These are phyloP conservation scores for Drosophila cracens DNA, from an alignment of 2,888 invertebrate species.

Conservation along the genomic window DNA sequence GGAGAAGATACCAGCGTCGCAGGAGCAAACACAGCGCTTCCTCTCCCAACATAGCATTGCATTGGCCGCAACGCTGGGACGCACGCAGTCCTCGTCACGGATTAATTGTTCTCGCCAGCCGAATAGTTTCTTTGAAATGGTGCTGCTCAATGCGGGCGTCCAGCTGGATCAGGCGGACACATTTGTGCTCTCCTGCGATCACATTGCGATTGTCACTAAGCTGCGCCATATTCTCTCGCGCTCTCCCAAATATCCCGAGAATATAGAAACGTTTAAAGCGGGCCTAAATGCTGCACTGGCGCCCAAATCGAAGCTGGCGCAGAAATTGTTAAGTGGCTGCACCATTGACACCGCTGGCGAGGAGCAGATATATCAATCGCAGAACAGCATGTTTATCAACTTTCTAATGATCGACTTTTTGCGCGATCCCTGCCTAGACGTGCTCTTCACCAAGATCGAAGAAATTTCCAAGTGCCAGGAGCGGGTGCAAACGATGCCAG, in stretches of 20 bases:
- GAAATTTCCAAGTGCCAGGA: slow-evolving; percentile 84
- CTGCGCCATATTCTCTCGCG: slow-evolving; percentile 85
- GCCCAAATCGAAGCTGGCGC: slow-evolving; percentile 66
- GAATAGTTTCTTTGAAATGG: slow-evolving; percentile 83
- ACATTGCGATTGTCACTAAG: slow-evolving; percentile 86
- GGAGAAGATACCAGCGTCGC: slow-evolving; percentile 83
- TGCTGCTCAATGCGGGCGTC: slow-evolving; percentile 82
- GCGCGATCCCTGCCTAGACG: slow-evolving; percentile 87
- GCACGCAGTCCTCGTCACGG: slow-evolving; percentile 75
- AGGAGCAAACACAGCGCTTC: slow-evolving; percentile 84
- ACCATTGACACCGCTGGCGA: slow-evolving; percentile 80
- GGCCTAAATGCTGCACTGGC: slow-evolving; percentile 85
- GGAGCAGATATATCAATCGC: slow-evolving; percentile 83
- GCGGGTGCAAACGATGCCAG: slow-evolving; percentile 41
- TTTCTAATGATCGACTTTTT: slow-evolving; percentile 88
- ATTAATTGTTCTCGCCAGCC: slow-evolving; percentile 75
- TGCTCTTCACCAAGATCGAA: slow-evolving; percentile 88
- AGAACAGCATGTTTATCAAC: slow-evolving; percentile 88
- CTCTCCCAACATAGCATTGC: slow-evolving; percentile 83
- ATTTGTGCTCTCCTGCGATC: slow-evolving; percentile 85
- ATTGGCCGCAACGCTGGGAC: slow-evolving; percentile 74
- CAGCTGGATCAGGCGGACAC: slow-evolving; percentile 79
- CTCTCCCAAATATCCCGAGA: slow-evolving; percentile 86
- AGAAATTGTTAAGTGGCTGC: slow-evolving; percentile 82
- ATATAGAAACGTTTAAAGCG: slow-evolving; percentile 86